Evolutionary conservation across 37 sponge, comb jelly and placozoan species (phyloP).

Genomic region (Beroe ovata): DNA sequence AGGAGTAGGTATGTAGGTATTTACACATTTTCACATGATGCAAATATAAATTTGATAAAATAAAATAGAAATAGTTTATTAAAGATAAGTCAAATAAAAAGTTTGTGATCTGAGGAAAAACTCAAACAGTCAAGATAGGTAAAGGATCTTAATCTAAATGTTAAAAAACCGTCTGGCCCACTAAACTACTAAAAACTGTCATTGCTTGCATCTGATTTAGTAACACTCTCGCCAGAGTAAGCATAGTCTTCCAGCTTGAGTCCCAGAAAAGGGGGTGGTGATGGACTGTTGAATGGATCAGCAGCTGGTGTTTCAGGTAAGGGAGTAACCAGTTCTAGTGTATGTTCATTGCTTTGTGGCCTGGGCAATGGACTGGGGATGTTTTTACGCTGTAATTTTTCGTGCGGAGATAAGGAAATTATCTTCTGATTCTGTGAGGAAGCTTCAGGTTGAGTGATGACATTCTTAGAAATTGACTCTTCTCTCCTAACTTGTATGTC

Average conservation of each 20-base stretch:
- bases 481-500: neutral
- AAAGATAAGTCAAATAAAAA: too few species aligned
- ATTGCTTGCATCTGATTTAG: neutral
- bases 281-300: neutral
- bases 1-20: too few species aligned
- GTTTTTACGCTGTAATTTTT: neutral
- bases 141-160: too few species aligned
- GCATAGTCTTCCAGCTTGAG: slow-evolving; percentile 53
- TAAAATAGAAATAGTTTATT: too few species aligned
- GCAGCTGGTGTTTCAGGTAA: slow-evolving; percentile 17
- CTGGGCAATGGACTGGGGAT: slow-evolving; percentile 32
- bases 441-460: neutral
- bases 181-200: slow-evolving; percentile 24
- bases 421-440: neutral
- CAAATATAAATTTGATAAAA: too few species aligned
- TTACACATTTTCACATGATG: too few species aligned
- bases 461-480: neutral
- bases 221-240: slow-evolving; percentile 35
- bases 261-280: slow-evolving; percentile 52
- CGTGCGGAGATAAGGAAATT: neutral
- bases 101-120: too few species aligned
- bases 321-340: slow-evolving; percentile 44
- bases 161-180: too few species aligned
- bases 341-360: slow-evolving; percentile 24
- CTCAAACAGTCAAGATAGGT: too few species aligned